Evolutionary conservation across 2,888 invertebrate genomes (phyloP), one percentile per base, ranked within the genome.

Genomic region (Harmothoe impar): DNA sequence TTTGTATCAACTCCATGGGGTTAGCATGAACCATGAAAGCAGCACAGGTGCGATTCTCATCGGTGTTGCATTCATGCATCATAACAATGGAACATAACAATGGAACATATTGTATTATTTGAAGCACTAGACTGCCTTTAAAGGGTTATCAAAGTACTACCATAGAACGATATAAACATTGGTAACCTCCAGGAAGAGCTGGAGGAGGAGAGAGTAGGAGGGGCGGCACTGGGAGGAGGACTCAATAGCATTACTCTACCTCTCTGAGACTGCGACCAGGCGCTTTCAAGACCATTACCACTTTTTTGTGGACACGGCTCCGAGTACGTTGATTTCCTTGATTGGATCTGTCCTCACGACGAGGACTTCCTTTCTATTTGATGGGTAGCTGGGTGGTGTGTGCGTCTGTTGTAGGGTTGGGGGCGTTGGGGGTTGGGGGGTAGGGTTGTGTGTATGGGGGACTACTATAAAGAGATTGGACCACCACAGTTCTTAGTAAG

Each of bases 271-370:
- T 15, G 15, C 29, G 72, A 15, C 72, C 72, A 25, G 25, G 25
- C 72, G n/a, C 29, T 72, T 72, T 72, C 72, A 72, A n/a, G 25
- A 25, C 72, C 31, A 72, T 72, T 72, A 72, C 25, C 20, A 25
- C 29, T 72, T 72, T 72, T 72, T 72, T 7, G 72, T 15, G 72
- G 31, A 72, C 72, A 25, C 5, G 72, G 15, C 72, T 31, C 15
- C 0, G 72, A 72, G 72, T 62, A 72, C 29, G 72, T 25, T 25
- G 72, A 72, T 29, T 72, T 72, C 29, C 15, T 31, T 72, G 72
- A 72, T 72, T 72, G 72, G 72, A 72, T 72, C 72, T 72, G 72
- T 72, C 72, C 29, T 72, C 29, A 29, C 29, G 20, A 25, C 10
- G 31, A n/a, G 15, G 72, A n/a, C 72, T 72, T 72, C 31, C 72